Base-by-base conservation (phyloP, 2,888 invertebrate species). In the Eupithecia centaureata region DNA sequence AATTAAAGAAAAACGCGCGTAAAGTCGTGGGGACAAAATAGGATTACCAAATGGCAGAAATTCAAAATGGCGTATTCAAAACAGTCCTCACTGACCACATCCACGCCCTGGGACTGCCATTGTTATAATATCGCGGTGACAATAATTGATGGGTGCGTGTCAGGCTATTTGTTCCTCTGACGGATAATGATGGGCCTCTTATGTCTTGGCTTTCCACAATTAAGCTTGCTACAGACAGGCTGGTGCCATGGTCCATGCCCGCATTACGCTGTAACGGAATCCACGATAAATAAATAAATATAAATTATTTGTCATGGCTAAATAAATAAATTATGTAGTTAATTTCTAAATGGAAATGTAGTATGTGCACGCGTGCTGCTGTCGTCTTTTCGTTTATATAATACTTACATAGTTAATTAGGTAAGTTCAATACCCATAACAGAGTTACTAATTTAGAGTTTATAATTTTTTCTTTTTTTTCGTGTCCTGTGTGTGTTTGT, bases 131-230 rank as follows among this genome's bases (percentile, higher is more conserved):
- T 70, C 65, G 65, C 71, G 70, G 73, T 66, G 68, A 72, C 69
- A 72, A 72, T 57, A 69, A 75, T 74, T 73, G 76, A 76, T 76
- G 73, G 68, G 72, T 74, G 67, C 63, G 72, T 70, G 76, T 72
- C 73, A 70, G 74, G 54, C 73, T 69, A 76, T 76, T 76, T 76
- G 76, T 76, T 71, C 68, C 59, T 60, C 70, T 73, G 76, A 76
- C 74, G 65, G 73, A 73, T 76, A 76, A 76, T 76, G 76, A 76
- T 76, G 76, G 61, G 59, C 73, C 75, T 74, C 76, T 74, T 75
- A 76, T 72, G 74, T 74, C 76, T 71, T 76, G 74, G 76, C 73
- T 76, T 74, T 71, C 76, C 73, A 76, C 76, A 76, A 76, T 76
- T 76, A 57, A 57, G 57, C 32, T 13, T 33, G 30, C 57, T 57